Base-by-base conservation (phyloP, 2,797 vertebrate genomes). In the Enteromius fasciolatus region DNA sequence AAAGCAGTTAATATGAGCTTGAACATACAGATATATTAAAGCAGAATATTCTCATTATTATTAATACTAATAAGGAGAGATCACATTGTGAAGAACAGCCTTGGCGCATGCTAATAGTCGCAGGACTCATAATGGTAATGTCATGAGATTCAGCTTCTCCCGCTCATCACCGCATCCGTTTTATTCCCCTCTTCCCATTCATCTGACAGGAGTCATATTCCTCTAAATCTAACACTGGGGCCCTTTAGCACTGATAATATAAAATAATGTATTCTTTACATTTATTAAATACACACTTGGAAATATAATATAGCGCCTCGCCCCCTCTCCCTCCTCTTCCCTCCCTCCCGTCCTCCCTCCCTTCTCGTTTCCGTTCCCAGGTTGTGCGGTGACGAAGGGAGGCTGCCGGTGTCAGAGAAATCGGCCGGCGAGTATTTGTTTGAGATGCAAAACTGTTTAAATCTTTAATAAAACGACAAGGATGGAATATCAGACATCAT, bases 391-490 rank as follows among this genome's bases (percentile, higher is more conserved):
- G 90, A 84, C 92, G 89, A 84, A 92, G 89, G 86, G 82, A 86
- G 84, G 86, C 86, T 64, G 69, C 17, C 78, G 70, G 87, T 92
- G 89, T 90, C 87, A 88, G 83, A 84, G 85, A 92, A 92, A 91
- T 87, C 87, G 89, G 88, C 85, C 87, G 76, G 88, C 90, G 90
- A 91, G 89, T 92, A 92, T 93, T 92, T 92, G 92, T 91, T 89
- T 84, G 86, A 84, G 88, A 93, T 89, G 90, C 90, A 92, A 93
- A 94, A 90, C 89, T 91, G 92, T 92, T 93, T 93, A 92, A 92
- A 91, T 92, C 90, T 94, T 93, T 92, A 93, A 93, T 92, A 93
- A 93, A 93, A 92, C 78, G 92, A 92, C 91, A 90, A 90, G 90
- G 89, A 93, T 92, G 90, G 92, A 93, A 93, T 93, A 92, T 94